Conservation (phyloP, 1,140 invertebrate species). For the Teleogryllus occipitalis region DNA sequence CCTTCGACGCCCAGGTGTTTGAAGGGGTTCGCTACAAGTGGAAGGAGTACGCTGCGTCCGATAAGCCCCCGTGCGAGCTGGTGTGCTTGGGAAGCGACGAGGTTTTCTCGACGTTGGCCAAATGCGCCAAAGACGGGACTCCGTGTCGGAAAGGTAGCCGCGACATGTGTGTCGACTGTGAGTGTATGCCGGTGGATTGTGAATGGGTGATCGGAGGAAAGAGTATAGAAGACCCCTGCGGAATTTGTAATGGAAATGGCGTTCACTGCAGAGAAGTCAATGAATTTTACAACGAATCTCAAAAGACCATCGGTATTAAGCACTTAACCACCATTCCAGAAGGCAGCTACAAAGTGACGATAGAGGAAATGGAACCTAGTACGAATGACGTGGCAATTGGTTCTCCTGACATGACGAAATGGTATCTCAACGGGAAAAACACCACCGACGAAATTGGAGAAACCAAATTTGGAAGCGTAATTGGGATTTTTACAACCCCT, state of each 20-base stretch:
- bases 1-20: slow-evolving; percentile 41
- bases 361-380: neutral
- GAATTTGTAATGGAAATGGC: neutral
- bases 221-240: neutral
- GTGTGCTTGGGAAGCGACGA: slow-evolving; percentile 44
- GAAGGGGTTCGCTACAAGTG: slow-evolving; percentile 39
- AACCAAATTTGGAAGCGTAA: neutral
- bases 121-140: slow-evolving; percentile 44
- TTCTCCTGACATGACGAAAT: neutral
- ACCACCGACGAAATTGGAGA: neutral
- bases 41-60: slow-evolving; percentile 38
- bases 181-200: slow-evolving; percentile 17
- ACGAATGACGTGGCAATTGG: neutral
- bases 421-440: neutral
- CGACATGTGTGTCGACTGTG: slow-evolving; percentile 48
- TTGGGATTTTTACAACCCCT: neutral
- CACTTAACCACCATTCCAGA: neutral
- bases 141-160: slow-evolving; percentile 48
- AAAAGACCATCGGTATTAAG: neutral
- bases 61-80: slow-evolving; percentile 40
- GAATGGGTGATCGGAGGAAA: neutral
- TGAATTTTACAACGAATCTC: neutral
- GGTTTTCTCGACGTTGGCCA: slow-evolving; percentile 35
- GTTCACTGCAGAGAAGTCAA: neutral
- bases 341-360: neutral